Evolutionary conservation across 2,888 invertebrate genomes (phyloP).

Genomic region (Augochlorella aurata): DNA sequence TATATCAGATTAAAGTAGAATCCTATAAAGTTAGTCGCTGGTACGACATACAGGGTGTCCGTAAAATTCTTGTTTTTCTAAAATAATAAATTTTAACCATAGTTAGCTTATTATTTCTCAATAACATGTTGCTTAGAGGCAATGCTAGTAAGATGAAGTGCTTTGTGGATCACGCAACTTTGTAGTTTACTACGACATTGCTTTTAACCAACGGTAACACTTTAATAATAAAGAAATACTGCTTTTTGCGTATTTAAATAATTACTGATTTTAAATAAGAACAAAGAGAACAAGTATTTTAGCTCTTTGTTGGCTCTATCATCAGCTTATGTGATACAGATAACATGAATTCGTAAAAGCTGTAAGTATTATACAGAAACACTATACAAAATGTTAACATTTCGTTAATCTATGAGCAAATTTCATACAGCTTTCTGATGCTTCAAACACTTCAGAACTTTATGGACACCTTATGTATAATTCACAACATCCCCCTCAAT

Average conservation of each 20-base stretch:
- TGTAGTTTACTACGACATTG: no score
- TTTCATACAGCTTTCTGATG: neutral
- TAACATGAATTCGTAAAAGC: neutral
- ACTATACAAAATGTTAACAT: neutral
- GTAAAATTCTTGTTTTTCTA: neutral
- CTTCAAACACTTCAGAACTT: neutral
- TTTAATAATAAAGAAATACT: no score
- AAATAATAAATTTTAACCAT: neutral
- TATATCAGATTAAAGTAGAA: constrained; percentile 3
- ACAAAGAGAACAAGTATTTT: neutral
- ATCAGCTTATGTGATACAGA: neutral
- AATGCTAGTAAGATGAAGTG: no score
- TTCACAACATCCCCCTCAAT: neutral
- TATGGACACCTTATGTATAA: neutral
- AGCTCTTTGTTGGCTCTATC: neutral
- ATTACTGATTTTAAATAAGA: no score
- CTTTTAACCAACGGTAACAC: no score
- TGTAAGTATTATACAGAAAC: neutral
- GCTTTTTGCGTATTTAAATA: no score
- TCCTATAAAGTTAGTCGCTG: neutral
- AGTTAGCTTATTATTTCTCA: neutral
- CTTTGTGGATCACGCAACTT: no score
- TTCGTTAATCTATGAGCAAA: no score
- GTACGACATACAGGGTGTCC: neutral
- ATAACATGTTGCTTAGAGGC: neutral